A percentile compares a stretch with the other conserved stretches of the same genome.
These are phyloP conservation scores for Lophotis ruficrista DNA, from an alignment of 2,113 vertebrate species.

Conservation along the genomic window DNA sequence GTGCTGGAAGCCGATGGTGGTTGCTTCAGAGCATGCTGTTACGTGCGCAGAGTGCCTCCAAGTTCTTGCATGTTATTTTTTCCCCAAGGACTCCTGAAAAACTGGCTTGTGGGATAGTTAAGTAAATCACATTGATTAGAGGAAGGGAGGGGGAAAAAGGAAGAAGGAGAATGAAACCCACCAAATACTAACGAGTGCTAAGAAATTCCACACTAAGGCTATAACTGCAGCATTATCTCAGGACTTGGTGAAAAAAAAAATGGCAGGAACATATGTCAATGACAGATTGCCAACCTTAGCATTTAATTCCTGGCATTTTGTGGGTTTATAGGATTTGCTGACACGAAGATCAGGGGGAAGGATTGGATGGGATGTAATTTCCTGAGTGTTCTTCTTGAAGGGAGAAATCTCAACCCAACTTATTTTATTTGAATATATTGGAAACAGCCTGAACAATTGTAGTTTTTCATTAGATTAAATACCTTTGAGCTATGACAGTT, in stretches of 20 bases:
- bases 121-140: not conserved
- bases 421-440: slow-evolving; percentile 25
- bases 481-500: not conserved
- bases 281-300: slow-evolving; percentile 57
- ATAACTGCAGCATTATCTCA: not conserved
- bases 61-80: not conserved
- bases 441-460: not conserved
- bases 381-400: not conserved
- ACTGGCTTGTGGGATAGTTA: not conserved
- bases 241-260: not conserved
- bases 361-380: slow-evolving; percentile 42
- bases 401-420: not conserved
- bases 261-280: slow-evolving; percentile 37
- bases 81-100: not conserved
- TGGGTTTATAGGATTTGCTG: slow-evolving; percentile 59
- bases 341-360: slow-evolving; percentile 33
- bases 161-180: not conserved
- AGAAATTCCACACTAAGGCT: not conserved
- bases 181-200: not conserved
- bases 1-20: not conserved
- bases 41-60: not conserved
- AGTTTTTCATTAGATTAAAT: slow-evolving; percentile 34
- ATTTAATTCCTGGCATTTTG: slow-evolving; percentile 63
- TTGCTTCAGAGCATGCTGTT: not conserved
- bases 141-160: not conserved